These are phyloP conservation scores for Sceliomorpha sp. DNA, from an alignment of 2,888 invertebrate species.

Conservation along the genomic window DNA sequence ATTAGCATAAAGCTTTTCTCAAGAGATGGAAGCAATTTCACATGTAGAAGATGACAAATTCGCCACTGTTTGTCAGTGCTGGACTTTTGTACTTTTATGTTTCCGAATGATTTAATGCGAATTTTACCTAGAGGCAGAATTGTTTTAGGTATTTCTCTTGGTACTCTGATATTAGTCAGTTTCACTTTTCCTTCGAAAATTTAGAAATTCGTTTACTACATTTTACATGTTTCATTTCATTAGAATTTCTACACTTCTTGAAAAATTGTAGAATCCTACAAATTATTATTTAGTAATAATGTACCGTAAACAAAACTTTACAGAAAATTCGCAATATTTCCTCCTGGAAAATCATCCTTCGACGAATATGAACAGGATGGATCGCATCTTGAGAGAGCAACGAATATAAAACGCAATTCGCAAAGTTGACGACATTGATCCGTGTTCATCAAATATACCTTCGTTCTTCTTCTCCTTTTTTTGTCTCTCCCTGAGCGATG, in stretches of 20 bases:
- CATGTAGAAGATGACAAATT: conserved; percentile 21
- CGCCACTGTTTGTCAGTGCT: conserved; percentile 11
- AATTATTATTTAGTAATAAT: too few species aligned
- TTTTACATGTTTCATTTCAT: too few species aligned
- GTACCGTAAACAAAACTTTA: too few species aligned
- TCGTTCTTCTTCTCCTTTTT: conserved; percentile 37
- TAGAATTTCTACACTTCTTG: not conserved
- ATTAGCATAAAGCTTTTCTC: conserved; percentile 57
- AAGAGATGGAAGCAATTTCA: conserved; percentile 14
- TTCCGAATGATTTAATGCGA: not conserved
- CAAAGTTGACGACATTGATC: conserved; percentile 53
- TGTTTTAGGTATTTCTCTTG: too few species aligned
- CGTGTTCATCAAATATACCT: conserved; percentile 59
- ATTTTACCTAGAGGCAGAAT: not conserved
- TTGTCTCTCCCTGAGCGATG: conserved; percentile 50
- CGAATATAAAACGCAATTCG: too few species aligned
- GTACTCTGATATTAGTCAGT: too few species aligned
- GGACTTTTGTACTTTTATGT: conserved; percentile 12
- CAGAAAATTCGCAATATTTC: too few species aligned
- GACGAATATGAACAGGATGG: too few species aligned
- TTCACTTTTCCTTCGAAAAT: too few species aligned
- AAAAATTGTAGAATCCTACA: not conserved
- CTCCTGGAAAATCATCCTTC: too few species aligned
- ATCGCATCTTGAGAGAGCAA: too few species aligned
- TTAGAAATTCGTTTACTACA: too few species aligned